Evolutionary conservation across 2,113 vertebrate genomes (phyloP), one percentile per base, ranked within the genome.

Genomic region (Suncus etruscus): DNA sequence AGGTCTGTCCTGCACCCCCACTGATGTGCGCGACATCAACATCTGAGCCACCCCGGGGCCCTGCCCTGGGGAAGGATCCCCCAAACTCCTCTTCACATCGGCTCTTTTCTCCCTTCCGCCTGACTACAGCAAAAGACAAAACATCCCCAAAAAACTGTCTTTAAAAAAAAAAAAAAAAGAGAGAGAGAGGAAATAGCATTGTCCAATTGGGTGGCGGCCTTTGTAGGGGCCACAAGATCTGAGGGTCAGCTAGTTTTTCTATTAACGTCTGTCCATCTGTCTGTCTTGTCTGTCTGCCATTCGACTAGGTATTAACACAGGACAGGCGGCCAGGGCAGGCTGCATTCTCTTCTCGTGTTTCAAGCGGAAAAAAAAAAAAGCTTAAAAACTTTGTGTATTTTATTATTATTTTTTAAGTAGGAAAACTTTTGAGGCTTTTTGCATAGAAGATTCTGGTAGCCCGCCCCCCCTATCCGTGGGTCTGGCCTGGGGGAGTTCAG

Each of bases 11-110:
- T 99, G 98, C 98, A 99, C 99, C 1, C 99, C 99, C 12, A 99
- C 99, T 70, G 99, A 99, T 8, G 99, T 99, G 96, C 97, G 99
- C 94, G 99, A 99, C 61, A 98, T 99, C 97, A 99, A 99, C 98
- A 99, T 99, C 97, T 99, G 98, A 99, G 92, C 74, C 94, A 79
- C 86, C 92, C 87, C 81, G 89, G 77, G 58, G 92, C 93, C 91
- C 77, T 95, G 96, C 87, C 94, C 54, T 11, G 95, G 97, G 10
- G 54, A 1, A 70, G 96, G 88, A 97, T 95, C 54, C 54, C 18
- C 54, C 54, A 15, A 15, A 10, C 51, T 54, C 51, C 15, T 51
- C 15, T 14, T 54, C 51, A 15, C 51, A 7, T 39, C 39, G 39
- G 39, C 61, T 92, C 89, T 94, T 92, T 86, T 80, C 73, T 88